Percentiles rank a stretch among this genome's conserved stretches.
These are phyloP conservation scores for Drosophila bocki DNA, from an alignment of 1,140 invertebrate genomes.

Conservation along the genomic window DNA sequence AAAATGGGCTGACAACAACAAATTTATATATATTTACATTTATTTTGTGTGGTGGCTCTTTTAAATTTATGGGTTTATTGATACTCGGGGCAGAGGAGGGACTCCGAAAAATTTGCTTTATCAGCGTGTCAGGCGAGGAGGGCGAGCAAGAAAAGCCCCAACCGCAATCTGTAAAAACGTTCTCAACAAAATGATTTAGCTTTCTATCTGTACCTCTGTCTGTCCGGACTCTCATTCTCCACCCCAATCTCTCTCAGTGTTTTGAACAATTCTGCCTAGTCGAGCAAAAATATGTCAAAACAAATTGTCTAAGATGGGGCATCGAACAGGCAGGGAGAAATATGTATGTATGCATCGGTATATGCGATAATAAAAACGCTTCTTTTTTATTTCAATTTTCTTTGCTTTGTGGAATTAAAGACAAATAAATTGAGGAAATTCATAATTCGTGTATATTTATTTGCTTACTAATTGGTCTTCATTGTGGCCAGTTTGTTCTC, in stretches of 20 bases:
- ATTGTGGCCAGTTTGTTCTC: not conserved
- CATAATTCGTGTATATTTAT: constrained; percentile 8
- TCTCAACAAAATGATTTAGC: constrained; percentile 51
- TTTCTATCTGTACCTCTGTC: constrained; percentile 31
- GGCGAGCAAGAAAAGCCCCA: constrained; percentile 24
- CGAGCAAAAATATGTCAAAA: constrained; percentile 55
- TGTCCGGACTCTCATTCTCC: constrained; percentile 6
- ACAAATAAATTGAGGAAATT: not conserved
- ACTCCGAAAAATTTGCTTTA: constrained; percentile 51
- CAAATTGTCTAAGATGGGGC: constrained; percentile 35
- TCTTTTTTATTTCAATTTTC: not conserved
- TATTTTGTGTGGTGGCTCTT: constrained; percentile 40
- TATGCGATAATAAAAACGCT: constrained; percentile 27
- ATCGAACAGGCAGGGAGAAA: not conserved
- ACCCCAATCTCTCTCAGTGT: constrained; percentile 24
- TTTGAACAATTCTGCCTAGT: constrained; percentile 54
- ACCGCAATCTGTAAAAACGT: constrained; percentile 48
- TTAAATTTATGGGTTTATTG: constrained; percentile 63
- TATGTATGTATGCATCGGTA: not conserved
- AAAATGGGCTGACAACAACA: constrained; percentile 63
- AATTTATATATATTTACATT: constrained; percentile 54
- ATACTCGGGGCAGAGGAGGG: constrained; percentile 31
- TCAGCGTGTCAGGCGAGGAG: constrained; percentile 34
- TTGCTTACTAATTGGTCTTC: constrained; percentile 1
- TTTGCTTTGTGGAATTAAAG: not conserved